Percentiles rank a stretch among this genome's conserved stretches.
Evolutionary conservation across 2,888 invertebrate species (phyloP).

Genomic region (Tolmerus cingulatus): DNA sequence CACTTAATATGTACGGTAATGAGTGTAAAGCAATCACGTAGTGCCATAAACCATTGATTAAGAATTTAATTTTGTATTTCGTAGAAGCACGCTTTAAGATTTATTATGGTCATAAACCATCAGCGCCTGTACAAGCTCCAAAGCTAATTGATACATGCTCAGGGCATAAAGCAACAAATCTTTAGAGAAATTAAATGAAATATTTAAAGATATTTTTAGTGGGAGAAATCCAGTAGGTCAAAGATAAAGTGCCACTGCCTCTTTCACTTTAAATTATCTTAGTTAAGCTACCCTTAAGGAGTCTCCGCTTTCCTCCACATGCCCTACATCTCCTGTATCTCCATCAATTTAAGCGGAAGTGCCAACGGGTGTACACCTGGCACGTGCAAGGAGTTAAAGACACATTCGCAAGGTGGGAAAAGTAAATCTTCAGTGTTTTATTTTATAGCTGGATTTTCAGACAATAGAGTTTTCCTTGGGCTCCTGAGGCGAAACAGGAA

Average conservation of each 20-base stretch:
- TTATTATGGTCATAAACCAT: neutral
- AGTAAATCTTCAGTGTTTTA: neutral
- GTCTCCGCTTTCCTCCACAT: neutral
- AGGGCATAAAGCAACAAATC: neutral
- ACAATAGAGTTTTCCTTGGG: neutral
- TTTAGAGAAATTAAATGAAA: neutral
- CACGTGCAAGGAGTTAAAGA: constrained; percentile 1
- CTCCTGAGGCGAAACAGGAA: neutral
- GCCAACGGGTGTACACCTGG: neutral
- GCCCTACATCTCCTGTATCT: neutral
- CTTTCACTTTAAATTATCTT: neutral
- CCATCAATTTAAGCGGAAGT: neutral
- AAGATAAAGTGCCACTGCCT: neutral
- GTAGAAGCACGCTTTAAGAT: neutral
- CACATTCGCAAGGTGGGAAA: neutral
- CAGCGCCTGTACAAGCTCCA: neutral
- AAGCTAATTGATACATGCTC: neutral
- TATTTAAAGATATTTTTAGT: neutral
- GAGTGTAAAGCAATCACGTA: neutral
- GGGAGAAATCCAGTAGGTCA: neutral
- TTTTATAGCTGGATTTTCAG: neutral
- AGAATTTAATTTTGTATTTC: neutral
- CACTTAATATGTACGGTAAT: neutral
- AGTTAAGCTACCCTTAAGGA: neutral
- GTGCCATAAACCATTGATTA: neutral